Evolutionary conservation across 2,113 vertebrate genomes (phyloP).

Genomic region (Dicaeum eximium): DNA sequence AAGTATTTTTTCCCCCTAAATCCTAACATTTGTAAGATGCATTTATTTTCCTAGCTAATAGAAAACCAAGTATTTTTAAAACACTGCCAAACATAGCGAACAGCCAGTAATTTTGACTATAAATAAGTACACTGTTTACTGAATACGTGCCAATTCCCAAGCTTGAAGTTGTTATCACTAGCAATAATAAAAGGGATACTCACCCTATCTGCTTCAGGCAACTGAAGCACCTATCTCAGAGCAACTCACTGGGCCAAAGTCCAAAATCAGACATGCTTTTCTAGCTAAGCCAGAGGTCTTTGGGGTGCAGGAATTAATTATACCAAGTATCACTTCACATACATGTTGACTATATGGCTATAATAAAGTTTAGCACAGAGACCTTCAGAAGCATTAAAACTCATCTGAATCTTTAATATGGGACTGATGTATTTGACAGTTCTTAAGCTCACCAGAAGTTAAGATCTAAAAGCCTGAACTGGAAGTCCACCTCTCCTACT

Average conservation of each 20-base stretch:
- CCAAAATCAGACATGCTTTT: background rate
- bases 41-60: background rate
- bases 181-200: background rate
- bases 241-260: background rate
- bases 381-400: background rate
- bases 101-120: background rate
- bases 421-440: background rate
- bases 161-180: background rate
- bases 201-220: background rate
- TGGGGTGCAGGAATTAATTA: background rate
- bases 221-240: background rate
- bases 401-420: background rate
- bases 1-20: background rate
- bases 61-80: background rate
- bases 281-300: background rate
- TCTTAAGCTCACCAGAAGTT: background rate
- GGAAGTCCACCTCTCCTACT: background rate
- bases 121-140: background rate
- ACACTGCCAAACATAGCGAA: background rate
- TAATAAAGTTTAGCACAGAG: background rate
- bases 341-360: background rate
- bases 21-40: background rate
- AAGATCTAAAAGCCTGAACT: background rate
- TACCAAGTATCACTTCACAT: fast-evolving
- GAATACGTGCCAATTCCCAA: background rate